Evolutionary conservation across 2,888 invertebrate genomes (phyloP).

Genomic region (Rhabditophanes sp.): DNA sequence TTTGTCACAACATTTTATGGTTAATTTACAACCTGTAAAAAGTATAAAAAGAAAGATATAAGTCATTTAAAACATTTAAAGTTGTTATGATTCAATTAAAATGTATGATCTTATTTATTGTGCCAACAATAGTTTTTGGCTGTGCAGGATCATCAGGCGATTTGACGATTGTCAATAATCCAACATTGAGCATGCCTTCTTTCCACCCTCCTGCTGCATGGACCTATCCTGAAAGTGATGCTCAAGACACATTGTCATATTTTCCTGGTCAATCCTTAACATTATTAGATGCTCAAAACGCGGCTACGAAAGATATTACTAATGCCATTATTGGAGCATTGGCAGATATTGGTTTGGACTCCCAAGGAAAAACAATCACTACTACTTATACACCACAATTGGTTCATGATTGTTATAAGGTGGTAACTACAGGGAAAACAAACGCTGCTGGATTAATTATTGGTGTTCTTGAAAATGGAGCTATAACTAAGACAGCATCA

Average conservation of each 20-base stretch:
- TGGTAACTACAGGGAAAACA: neutral
- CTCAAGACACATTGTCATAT: conserved; percentile 2
- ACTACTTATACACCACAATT: conserved; percentile 3
- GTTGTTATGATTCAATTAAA: too few relatives aligned
- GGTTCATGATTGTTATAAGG: conserved; percentile 3
- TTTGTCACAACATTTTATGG: too few relatives aligned
- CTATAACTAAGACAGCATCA: conserved; percentile 5
- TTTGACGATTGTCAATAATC: conserved; percentile 1
- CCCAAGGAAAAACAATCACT: neutral
- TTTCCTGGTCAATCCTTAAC: conserved; percentile 6
- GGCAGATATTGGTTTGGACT: neutral
- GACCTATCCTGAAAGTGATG: conserved; percentile 4
- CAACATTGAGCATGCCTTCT: conserved; percentile 1
- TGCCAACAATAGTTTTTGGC: neutral
- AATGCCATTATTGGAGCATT: conserved; percentile 1
- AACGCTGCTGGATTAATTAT: conserved; percentile 1
- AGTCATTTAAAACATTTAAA: too few relatives aligned
- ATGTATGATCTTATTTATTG: too few relatives aligned
- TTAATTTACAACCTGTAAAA: too few relatives aligned
- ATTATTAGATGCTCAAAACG: neutral
- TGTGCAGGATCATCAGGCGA: neutral
- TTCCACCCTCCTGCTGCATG: conserved; percentile 5
- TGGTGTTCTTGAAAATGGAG: conserved; percentile 4
- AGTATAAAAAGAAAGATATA: too few relatives aligned
- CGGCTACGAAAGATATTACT: neutral